Evolutionary conservation across 2,888 invertebrate genomes (phyloP), one percentile per base, ranked within the genome.

Genomic region (Caenorhabditis becei): DNA sequence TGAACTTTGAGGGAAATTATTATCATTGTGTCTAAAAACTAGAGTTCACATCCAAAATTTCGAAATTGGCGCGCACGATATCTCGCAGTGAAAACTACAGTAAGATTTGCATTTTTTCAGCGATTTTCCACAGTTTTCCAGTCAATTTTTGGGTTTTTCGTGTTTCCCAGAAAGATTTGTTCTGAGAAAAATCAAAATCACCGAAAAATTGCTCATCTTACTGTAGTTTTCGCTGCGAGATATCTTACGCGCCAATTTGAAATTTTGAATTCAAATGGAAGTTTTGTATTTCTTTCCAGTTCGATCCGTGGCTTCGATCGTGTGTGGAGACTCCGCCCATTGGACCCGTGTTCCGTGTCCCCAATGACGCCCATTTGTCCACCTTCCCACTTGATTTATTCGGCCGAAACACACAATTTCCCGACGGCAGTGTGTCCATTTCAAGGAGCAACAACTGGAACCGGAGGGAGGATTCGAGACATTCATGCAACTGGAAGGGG

Each of bases 361-460:
- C 91, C 93, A 70, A 93, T 94, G 66, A 85, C 89, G 56, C 88
- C 93, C 54, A 92, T 93, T 54, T 91, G 92, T 14, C 93, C 94
- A 14, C 77, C 94, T 18, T 95, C 95, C 0, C 96, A 98, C 92
- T 94, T 98, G 47, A 96, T 97, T 89, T 97, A 98, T 91, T 98
- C 98, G 0, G 98, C 98, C 0, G 98, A 99, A 93, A 99, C 98
- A 0, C 98, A 99, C 92, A 98, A 98, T 92, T 98, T 98, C 93
- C 97, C 97, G 0, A 97, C 97, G 0, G 96, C 85, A 11, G 86
- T 87, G 0, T 86, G 85, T 44, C 84, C 86, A 8, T 86, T 87
- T 56, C 81, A 81, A 56, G 81, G 81, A 4, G 81, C 81, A n/a
- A 77, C 81, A 18, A 81, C 81, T 20, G 98, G 98, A 26, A 97